These are phyloP conservation scores for Micrastur ruficollis DNA, from an alignment of 2,797 vertebrate species.

Conservation along the genomic window DNA sequence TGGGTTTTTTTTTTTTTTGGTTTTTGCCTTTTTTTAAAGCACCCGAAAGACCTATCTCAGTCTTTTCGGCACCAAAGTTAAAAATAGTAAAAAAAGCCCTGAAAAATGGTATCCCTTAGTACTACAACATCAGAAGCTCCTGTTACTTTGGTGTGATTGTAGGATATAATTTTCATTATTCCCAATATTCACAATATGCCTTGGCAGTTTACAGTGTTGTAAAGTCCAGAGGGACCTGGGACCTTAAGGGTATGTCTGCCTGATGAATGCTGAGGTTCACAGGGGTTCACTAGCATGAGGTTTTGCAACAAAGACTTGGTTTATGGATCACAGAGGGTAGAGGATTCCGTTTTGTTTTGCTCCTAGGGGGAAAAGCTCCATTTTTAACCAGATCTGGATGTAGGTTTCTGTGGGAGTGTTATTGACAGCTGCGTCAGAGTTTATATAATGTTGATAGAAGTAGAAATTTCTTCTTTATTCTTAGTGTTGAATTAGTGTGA, in stretches of 20 bases:
- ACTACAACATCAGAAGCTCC: background rate
- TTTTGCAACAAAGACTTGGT: background rate
- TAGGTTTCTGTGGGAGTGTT: background rate
- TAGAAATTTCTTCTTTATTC: slow-evolving; percentile 6
- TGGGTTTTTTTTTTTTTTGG: background rate
- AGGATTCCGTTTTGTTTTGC: background rate
- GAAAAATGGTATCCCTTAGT: background rate
- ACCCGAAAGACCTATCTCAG: background rate
- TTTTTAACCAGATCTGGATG: background rate
- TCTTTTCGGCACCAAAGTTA: background rate
- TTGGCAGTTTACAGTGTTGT: background rate
- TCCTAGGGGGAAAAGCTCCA: background rate
- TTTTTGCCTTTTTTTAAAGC: background rate
- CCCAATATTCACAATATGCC: too few species aligned
- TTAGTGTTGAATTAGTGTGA: background rate
- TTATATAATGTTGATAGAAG: background rate
- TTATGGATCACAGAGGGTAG: background rate
- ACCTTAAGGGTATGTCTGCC: background rate
- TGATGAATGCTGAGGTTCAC: background rate
- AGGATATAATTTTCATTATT: background rate
- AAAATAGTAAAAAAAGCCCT: background rate
- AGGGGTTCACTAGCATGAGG: rapidly evolving
- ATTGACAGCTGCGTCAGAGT: background rate
- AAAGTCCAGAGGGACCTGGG: background rate
- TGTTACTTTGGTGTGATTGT: background rate